Conservation (phyloP, 2,888 invertebrate species). For the Mamestra brassicae region DNA sequence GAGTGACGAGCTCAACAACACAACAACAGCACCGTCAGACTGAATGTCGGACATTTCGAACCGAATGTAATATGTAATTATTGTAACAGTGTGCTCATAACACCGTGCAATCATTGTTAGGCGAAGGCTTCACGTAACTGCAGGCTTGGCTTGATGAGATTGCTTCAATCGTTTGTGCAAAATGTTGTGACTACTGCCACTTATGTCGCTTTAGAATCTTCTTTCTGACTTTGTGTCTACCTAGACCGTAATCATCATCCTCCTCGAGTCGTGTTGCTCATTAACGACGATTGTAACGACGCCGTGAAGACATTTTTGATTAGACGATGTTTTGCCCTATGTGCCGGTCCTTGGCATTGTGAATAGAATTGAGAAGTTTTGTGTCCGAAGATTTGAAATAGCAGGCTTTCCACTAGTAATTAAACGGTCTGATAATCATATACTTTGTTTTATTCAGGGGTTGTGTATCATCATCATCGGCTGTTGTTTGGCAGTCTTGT, state of each 20-base stretch:
- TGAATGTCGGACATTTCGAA: constrained; percentile 37
- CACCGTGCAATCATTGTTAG: constrained; percentile 49
- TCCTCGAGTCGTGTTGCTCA: background rate
- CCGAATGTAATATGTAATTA: constrained; percentile 52
- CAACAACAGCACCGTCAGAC: constrained; percentile 8
- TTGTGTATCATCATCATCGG: background rate
- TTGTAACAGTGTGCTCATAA: constrained; percentile 56
- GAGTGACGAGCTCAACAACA: background rate
- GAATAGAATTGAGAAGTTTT: background rate
- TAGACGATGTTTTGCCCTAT: background rate
- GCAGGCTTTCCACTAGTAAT: background rate
- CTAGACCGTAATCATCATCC: background rate
- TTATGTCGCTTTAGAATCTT: background rate
- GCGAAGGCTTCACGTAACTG: constrained; percentile 38
- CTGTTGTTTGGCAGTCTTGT: background rate
- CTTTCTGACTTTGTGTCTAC: constrained; percentile 1
- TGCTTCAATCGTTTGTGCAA: constrained; percentile 27
- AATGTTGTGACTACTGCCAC: constrained; percentile 20
- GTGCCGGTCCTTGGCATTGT: background rate
- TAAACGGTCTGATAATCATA: background rate
- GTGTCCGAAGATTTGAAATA: background rate
- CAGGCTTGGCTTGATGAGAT: constrained; percentile 36
- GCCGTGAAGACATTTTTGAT: background rate
- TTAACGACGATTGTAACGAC: background rate
- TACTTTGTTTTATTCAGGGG: background rate